These are phyloP conservation scores for Bembecia ichneumoniformis DNA, from an alignment of 2,888 invertebrate species.

Conservation along the genomic window DNA sequence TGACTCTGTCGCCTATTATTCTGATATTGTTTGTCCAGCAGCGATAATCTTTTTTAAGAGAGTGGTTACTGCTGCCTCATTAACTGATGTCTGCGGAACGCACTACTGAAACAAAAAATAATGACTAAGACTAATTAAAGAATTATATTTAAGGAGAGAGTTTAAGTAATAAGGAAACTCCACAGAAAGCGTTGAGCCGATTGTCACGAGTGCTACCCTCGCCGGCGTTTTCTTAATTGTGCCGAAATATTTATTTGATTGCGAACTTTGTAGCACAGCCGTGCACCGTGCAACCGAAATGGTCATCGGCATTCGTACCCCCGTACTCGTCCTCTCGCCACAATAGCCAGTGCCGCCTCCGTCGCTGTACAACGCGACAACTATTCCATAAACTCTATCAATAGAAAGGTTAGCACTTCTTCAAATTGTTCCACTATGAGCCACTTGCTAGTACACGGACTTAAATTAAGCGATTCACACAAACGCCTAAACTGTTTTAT, in stretches of 20 bases:
- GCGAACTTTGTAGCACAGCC: constrained; percentile 62
- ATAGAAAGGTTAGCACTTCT: background rate
- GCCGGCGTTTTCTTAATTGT: constrained; percentile 72
- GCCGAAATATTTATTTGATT: constrained; percentile 74
- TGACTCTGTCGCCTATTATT: too few species aligned
- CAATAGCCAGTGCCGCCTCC: constrained; percentile 44
- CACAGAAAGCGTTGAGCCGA: constrained; percentile 37
- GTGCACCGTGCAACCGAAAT: constrained; percentile 66
- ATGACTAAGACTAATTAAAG: background rate
- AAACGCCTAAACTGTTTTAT: too few species aligned
- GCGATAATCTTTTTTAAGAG: too few species aligned
- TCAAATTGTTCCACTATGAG: background rate
- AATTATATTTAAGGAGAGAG: background rate
- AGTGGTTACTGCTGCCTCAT: background rate
- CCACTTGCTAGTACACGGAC: too few species aligned
- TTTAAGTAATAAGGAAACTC: constrained; percentile 31
- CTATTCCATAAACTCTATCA: constrained; percentile 22
- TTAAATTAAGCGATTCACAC: too few species aligned
- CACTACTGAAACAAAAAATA: background rate
- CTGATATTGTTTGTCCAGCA: too few species aligned
- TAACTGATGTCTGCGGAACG: too few species aligned
- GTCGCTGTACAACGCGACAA: constrained; percentile 23
- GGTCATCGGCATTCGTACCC: constrained; percentile 64
- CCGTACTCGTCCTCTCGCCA: constrained; percentile 34
- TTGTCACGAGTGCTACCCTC: constrained; percentile 70